These are phyloP conservation scores for Thripadectes ignobilis DNA, from an alignment of 2,797 vertebrate species.

Conservation along the genomic window DNA sequence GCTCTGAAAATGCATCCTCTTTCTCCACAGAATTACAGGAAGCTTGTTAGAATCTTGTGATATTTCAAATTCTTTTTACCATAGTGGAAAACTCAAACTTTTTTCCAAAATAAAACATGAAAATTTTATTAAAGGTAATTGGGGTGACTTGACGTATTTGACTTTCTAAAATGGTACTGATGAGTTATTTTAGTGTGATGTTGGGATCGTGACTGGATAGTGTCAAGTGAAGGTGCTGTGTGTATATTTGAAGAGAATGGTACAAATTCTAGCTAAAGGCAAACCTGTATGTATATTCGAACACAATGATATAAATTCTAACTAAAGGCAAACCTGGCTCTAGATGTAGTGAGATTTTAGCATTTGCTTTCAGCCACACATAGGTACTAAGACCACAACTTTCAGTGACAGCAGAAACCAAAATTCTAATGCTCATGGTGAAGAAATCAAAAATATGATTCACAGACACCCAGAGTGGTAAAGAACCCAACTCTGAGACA, in stretches of 20 bases:
- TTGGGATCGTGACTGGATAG: not conserved
- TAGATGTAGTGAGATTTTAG: not conserved
- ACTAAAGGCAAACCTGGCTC: not conserved
- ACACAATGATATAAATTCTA: not conserved
- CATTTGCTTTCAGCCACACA: not conserved
- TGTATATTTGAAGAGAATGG: not conserved
- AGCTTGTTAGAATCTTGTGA: not conserved
- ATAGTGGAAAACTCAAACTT: not conserved
- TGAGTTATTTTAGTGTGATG: not conserved
- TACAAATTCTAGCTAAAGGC: not conserved
- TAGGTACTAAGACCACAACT: not conserved
- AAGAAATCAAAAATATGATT: not conserved
- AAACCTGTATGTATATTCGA: not conserved
- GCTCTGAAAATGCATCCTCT: not conserved
- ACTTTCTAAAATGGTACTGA: not conserved
- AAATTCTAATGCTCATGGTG: not conserved
- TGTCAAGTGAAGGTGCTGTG: not conserved
- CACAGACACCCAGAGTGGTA: not conserved
- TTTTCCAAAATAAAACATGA: not conserved
- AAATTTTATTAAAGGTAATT: not conserved
- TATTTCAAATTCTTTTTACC: not conserved
- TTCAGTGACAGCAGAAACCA: not conserved
- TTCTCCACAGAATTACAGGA: not conserved
- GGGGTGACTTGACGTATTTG: not conserved
- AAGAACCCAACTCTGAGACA: fast-evolving